A percentile compares a stretch with the other conserved stretches of the same genome.
Evolutionary conservation across 2,113 vertebrate species (phyloP).

Genomic region (Noctilio leporinus): DNA sequence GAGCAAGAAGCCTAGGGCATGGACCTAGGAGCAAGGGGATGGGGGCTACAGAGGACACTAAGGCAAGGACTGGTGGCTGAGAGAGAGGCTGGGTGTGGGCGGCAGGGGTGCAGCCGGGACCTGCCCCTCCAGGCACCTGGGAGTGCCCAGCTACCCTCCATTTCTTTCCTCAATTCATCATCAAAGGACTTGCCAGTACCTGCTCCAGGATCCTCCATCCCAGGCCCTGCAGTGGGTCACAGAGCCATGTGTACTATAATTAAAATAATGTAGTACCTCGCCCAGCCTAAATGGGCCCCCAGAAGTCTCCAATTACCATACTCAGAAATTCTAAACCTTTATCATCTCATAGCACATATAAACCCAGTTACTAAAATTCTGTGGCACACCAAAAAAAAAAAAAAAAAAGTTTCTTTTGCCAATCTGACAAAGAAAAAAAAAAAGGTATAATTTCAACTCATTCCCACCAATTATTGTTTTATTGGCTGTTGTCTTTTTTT

Average conservation of each 20-base stretch:
- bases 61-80: neutral
- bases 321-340: neutral
- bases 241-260: neutral
- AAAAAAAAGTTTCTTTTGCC: neutral
- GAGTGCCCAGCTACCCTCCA: neutral
- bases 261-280: neutral
- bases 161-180: neutral
- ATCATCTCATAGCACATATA: neutral
- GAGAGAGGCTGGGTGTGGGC: neutral
- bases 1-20: neutral
- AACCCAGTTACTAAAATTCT: neutral
- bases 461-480: neutral
- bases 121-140: neutral
- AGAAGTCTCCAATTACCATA: neutral
- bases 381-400: neutral
- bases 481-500: neutral
- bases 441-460: neutral
- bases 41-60: neutral
- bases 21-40: neutral
- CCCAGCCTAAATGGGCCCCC: neutral
- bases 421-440: neutral
- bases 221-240: neutral
- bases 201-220: neutral
- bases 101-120: neutral
- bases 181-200: neutral